Evolutionary conservation across 2,888 invertebrate species (phyloP).

Genomic region (Limulus polyphemus): DNA sequence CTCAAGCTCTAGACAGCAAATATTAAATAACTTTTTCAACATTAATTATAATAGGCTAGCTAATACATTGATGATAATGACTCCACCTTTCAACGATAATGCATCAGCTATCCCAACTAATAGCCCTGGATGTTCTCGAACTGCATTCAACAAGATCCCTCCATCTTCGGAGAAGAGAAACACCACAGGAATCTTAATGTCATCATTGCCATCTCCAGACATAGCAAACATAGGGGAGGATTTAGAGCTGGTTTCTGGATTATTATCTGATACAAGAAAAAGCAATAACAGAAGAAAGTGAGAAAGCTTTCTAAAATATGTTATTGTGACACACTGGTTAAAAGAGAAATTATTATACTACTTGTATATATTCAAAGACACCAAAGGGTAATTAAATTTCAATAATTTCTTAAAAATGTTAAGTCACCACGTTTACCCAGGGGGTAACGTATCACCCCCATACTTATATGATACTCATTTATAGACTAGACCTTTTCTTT

Average conservation of each 20-base stretch:
- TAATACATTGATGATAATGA: neutral
- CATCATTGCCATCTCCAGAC: conserved; percentile 85
- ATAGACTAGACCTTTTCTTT: no score
- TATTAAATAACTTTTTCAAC: neutral
- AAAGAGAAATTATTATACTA: no score
- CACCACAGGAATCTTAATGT: conserved; percentile 72
- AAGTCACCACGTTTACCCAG: no score
- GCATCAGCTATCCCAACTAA: conserved; percentile 40
- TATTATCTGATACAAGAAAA: conserved; percentile 48
- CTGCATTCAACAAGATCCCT: conserved; percentile 48
- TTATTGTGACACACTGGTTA: no score
- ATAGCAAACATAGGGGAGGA: conserved; percentile 82
- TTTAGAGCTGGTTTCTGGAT: conserved; percentile 56
- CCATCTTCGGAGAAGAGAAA: conserved; percentile 75
- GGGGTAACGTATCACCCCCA: no score
- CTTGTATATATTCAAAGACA: no score
- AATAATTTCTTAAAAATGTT: no score
- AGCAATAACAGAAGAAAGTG: no score
- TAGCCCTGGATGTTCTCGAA: conserved; percentile 46
- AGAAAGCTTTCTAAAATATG: no score
- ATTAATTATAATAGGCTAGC: neutral
- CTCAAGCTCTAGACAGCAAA: neutral
- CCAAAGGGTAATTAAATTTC: no score
- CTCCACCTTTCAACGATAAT: conserved; percentile 21
- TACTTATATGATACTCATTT: no score